Conservation (phyloP, 2,797 vertebrate genomes). For the Odontamblyopus rebecca region DNA sequence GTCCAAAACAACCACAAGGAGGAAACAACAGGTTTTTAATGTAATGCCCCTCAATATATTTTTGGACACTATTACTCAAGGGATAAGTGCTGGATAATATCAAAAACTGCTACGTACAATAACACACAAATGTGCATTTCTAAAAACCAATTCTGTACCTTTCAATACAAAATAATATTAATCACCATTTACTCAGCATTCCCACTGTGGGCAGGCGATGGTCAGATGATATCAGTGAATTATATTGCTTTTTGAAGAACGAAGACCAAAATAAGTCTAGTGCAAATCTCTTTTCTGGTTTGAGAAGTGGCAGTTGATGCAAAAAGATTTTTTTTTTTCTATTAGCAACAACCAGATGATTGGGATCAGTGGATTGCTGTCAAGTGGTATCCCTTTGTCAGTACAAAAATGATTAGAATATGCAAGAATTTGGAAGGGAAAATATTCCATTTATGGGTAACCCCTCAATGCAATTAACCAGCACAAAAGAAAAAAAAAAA, state of each 20-base stretch:
- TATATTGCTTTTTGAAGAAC: slow-evolving; percentile 81
- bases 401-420: slow-evolving; percentile 26
- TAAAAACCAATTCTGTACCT: slow-evolving; percentile 64
- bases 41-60: slow-evolving; percentile 69
- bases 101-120: slow-evolving; percentile 45
- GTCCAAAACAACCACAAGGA: slow-evolving; percentile 73
- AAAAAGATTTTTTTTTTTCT: slow-evolving; percentile 54
- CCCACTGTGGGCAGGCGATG: slow-evolving; percentile 55
- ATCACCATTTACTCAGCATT: slow-evolving; percentile 65
- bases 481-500: slow-evolving; percentile 49
- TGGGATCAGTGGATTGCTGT: slow-evolving; percentile 50
- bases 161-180: slow-evolving; percentile 42
- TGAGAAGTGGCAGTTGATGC: slow-evolving; percentile 76
- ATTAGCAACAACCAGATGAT: slow-evolving; percentile 61
- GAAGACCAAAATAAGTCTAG: slow-evolving; percentile 82
- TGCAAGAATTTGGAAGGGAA: slow-evolving; percentile 60
- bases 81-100: slow-evolving; percentile 41
- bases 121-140: slow-evolving; percentile 56
- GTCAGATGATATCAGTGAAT: slow-evolving; percentile 62
- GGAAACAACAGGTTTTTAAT: slow-evolving; percentile 68
- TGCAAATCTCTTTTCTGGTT: slow-evolving; percentile 85
- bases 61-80: slow-evolving; percentile 58
- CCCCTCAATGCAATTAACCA: slow-evolving; percentile 47
- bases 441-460: slow-evolving; percentile 46
- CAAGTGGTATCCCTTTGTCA: slow-evolving; percentile 65